Base-by-base conservation (phyloP, 2,888 invertebrate genomes). In the Frankliniella fusca region DNA sequence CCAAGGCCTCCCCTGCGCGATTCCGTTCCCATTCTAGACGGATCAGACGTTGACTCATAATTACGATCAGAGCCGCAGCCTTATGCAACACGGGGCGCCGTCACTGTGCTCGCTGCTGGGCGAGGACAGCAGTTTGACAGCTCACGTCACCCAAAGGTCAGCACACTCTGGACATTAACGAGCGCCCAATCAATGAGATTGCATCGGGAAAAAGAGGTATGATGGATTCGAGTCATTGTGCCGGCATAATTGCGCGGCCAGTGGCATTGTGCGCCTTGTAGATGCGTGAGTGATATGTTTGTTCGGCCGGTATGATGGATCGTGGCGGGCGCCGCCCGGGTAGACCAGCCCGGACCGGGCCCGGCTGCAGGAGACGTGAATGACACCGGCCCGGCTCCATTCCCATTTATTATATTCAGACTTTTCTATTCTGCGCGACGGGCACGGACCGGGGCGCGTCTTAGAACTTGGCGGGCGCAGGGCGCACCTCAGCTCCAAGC, bases 231-330 rank as follows among this genome's bases (percentile, higher is more conserved):
- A 76, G 70, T 76, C 70, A 76, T 76, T 76, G 70, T 76, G 70
- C 23, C 23, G 27, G 23, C 70, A 27, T 76, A 76, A 76, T 76
- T 27, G 70, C 70, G 23, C 70, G 70, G 27, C 11, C 70, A 27
- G 70, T 76, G 12, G 70, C 70, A 76, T 76, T 76, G 70, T 76
- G 70, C 70, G 70, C 70, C 70, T 76, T 76, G 70, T 76, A 76
- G 70, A 76, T 76, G 70, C 70, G 70, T 76, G 70, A 76, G 70
- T 76, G 70, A 76, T 76, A 76, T 76, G 70, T 76, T 76, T 76
- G 70, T 76, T 76, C 70, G 70, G 70, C 70, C 27, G 70, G 27
- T 27, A 76, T 76, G 70, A 76, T 76, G n/a, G 70, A 76, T 76
- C 23, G 70, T 76, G 70, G 27, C 70, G 27, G 27, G 38, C 38